phyloP scores from a whole-genome alignment of 2,797 vertebrate genomes.

The Myioborus miniatus region DNA sequence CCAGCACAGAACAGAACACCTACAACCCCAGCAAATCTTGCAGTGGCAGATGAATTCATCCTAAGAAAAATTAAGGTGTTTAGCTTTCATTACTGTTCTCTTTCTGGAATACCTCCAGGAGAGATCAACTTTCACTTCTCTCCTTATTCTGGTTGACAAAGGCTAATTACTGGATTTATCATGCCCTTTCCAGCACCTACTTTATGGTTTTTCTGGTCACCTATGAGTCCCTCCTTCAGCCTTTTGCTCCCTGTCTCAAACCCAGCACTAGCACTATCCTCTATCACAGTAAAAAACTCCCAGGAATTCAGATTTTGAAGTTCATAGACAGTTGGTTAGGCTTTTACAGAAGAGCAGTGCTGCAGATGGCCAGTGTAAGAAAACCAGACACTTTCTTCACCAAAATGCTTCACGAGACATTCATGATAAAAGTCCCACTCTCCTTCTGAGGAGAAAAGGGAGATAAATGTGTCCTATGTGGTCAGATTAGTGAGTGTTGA shows the following conservation, averaged over 20 bases:
- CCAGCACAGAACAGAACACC: neutral
- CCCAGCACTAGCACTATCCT: neutral
- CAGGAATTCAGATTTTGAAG: conserved; percentile 8
- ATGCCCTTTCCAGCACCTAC: conserved; percentile 27
- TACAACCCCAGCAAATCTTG: neutral
- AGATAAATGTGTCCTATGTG: conserved; percentile 35
- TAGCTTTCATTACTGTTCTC: conserved; percentile 21
- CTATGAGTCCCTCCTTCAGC: neutral
- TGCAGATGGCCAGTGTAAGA: conserved; percentile 6
- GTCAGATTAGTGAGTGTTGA: conserved; percentile 11
- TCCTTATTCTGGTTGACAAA: conserved; percentile 18
- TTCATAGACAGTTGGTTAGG: neutral
- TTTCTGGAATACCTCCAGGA: conserved; percentile 22
- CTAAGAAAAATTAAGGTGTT: conserved; percentile 29
- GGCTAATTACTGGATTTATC: conserved; percentile 55
- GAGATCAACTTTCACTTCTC: conserved; percentile 30
- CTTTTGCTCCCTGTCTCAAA: neutral
- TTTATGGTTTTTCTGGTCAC: neutral
- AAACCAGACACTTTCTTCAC: conserved; percentile 31
- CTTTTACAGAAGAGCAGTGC: neutral
- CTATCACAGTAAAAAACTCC: neutral
- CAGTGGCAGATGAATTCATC: neutral
- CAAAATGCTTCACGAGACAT: conserved; percentile 9
- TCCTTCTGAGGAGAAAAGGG: conserved; percentile 10
- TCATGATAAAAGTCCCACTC: conserved; percentile 28